Evolutionary conservation across 2,113 vertebrate species (phyloP).

Genomic region (Fukomys damarensis): DNA sequence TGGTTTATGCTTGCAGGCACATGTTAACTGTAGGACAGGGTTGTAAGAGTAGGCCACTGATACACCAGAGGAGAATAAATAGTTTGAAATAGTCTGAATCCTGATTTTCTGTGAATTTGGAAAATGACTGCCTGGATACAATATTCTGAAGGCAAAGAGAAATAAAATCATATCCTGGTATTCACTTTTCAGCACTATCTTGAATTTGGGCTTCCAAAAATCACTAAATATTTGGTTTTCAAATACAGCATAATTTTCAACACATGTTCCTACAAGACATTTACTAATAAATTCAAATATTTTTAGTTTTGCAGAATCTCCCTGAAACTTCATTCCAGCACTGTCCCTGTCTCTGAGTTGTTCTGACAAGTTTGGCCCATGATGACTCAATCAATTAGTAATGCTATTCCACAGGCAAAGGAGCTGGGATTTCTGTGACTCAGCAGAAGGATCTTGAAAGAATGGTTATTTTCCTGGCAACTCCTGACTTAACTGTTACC

Average conservation of each 20-base stretch:
- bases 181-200: conserved; percentile 9
- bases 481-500: not conserved
- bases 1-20: not conserved
- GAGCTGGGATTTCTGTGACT: conserved; percentile 4
- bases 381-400: conserved; percentile 64
- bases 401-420: conserved; percentile 32
- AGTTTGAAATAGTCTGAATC: conserved; percentile 44
- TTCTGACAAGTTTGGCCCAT: conserved; percentile 61
- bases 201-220: conserved; percentile 65
- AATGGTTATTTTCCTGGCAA: not conserved
- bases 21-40: not conserved
- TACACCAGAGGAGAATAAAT: conserved; percentile 16
- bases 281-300: conserved; percentile 65
- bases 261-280: conserved; percentile 59
- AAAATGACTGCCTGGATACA: not conserved
- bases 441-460: conserved; percentile 66
- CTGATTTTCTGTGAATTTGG: conserved; percentile 17
- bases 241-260: conserved; percentile 43
- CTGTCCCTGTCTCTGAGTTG: conserved; percentile 59
- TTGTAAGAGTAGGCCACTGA: not conserved
- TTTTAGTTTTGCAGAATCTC: conserved; percentile 52
- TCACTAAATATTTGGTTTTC: conserved; percentile 55
- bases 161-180: conserved; percentile 39
- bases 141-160: not conserved
- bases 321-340: conserved; percentile 50